Evolutionary conservation across 2,797 vertebrate genomes (phyloP), one percentile per base, ranked within the genome.

Genomic region (Chelon auratus): DNA sequence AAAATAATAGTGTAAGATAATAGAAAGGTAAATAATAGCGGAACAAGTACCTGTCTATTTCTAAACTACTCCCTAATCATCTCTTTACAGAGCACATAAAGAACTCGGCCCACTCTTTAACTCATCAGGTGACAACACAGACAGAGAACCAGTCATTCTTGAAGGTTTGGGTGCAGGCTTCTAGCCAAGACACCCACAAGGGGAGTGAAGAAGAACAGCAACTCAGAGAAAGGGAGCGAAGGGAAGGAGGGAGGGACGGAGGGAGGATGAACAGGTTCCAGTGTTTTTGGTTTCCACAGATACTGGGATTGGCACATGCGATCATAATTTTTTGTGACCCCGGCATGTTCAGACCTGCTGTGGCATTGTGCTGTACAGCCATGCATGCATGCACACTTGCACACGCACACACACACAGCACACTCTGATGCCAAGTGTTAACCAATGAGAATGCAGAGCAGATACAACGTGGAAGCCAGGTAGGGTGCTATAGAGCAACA

Each of bases 261-360:
- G 80, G 62, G 86, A 85, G 94, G 94, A 96, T 90, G 93, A 95
- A 98, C 96, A 96, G 96, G 96, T 97, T 97, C 95, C 95, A 92
- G 92, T 99, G 97, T 98, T 98, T 96, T 95, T 95, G 94, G 97
- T 99, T 97, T 97, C 98, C 97, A 99, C 96, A 99, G 97, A 97
- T 96, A 99, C 97, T 91, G 94, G 93, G 92, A 95, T 94, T 96
- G 96, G 95, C 96, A 96, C 91, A 92, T 92, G 94, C 89, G 85
- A 93, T 91, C 92, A 93, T 92, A 90, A 94, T 93, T 94, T 93
- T 94, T 91, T 87, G 86, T 91, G 94, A 93, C 93, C 78, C 86
- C 75, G 93, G 90, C 98, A 70, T 97, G 98, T 98, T 96, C 92
- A 93, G 96, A 96, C 98, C 95, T 98, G 98, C 92, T 94, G 86